phyloP scores from a whole-genome alignment of 2,113 vertebrate genomes.

The Microtus montanus region DNA sequence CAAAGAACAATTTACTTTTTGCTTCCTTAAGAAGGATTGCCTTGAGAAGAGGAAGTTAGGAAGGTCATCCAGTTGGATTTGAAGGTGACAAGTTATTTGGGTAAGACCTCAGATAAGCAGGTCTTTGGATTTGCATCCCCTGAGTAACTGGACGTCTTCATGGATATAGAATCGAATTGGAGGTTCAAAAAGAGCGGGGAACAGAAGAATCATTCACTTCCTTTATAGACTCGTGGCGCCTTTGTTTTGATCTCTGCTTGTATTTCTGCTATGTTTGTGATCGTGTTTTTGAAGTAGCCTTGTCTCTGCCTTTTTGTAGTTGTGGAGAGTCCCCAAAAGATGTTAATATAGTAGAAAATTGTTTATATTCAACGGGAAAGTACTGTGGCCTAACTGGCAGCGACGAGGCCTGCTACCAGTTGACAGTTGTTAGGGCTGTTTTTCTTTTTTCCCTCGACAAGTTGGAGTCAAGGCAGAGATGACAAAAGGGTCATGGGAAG shows the following conservation, averaged over 20 bases:
- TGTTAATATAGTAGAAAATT: background rate
- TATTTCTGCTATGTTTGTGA: background rate
- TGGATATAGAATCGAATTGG: background rate
- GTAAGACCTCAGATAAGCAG: background rate
- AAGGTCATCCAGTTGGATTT: background rate
- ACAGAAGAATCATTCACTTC: background rate
- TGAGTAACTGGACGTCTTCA: background rate
- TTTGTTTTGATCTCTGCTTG: background rate
- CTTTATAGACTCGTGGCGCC: background rate
- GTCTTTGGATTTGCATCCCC: background rate
- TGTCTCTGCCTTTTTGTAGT: background rate
- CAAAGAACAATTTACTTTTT: background rate
- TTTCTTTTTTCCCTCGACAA: slow-evolving; percentile 34
- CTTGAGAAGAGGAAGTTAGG: background rate
- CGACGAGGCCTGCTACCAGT: background rate
- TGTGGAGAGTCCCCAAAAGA: background rate
- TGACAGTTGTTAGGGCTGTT: background rate
- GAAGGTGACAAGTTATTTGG: background rate
- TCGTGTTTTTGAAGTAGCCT: background rate
- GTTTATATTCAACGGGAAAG: slow-evolving; percentile 16
- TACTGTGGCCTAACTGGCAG: background rate
- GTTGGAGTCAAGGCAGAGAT: slow-evolving; percentile 6
- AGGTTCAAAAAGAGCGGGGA: background rate
- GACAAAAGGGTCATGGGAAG: slow-evolving; percentile 33
- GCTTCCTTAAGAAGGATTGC: background rate